Conservation (phyloP, 2,797 vertebrate genomes). For the Spinus olivaceus region DNA sequence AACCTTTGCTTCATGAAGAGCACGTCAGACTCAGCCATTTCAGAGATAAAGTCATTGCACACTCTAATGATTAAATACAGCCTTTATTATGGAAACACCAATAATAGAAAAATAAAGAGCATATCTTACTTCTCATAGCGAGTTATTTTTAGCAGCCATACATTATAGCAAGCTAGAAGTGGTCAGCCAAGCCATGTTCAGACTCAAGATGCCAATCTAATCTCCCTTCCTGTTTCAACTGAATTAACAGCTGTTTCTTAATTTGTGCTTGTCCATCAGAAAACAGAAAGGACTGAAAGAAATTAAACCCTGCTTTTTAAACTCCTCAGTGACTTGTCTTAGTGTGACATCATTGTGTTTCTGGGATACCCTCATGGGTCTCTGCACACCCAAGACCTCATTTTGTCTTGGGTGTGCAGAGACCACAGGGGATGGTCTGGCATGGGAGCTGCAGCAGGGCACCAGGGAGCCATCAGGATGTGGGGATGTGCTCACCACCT, state of each 20-base stretch:
- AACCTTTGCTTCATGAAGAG: background rate
- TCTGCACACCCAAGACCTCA: no score
- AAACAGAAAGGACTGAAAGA: background rate
- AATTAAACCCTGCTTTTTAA: background rate
- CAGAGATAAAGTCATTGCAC: background rate
- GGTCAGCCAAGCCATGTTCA: background rate
- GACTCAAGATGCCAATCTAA: background rate
- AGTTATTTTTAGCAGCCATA: background rate
- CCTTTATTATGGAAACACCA: constrained; percentile 24
- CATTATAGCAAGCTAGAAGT: background rate
- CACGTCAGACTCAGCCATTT: background rate
- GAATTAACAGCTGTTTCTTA: background rate
- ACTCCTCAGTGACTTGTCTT: background rate
- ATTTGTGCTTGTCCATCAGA: background rate
- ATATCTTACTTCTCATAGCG: background rate
- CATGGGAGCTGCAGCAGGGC: background rate
- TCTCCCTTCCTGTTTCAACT: background rate
- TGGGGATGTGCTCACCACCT: background rate
- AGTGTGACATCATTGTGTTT: background rate
- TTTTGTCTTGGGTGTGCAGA: background rate
- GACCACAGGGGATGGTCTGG: background rate
- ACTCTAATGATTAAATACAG: background rate
- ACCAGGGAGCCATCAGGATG: background rate
- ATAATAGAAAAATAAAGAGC: constrained; percentile 20
- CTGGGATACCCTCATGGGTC: background rate